phyloP scores from a whole-genome alignment of 1,140 invertebrate genomes.

The Brachionus sp. region DNA sequence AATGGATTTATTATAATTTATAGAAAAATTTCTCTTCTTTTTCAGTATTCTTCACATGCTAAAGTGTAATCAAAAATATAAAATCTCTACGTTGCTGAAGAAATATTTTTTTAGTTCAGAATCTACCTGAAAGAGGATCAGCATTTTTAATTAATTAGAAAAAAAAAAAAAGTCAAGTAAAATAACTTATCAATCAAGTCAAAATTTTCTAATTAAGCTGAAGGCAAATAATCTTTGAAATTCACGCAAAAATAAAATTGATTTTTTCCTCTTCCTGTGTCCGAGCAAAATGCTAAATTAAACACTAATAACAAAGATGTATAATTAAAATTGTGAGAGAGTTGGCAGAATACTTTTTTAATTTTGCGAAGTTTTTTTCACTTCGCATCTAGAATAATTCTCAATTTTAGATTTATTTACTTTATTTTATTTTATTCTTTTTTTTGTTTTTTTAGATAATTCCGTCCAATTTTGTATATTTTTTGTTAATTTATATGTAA shows the following conservation, averaged over 20 bases:
- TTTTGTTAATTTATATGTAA: slow-evolving; percentile 2
- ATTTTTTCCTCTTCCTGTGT: slow-evolving; percentile 1
- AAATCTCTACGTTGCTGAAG: neutral
- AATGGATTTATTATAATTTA: slow-evolving; percentile 44
- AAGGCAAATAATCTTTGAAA: slow-evolving; percentile 36
- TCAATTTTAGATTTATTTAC: neutral
- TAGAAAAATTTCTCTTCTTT: neutral
- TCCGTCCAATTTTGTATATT: slow-evolving; percentile 36
- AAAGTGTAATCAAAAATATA: slow-evolving; percentile 39
- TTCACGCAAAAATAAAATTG: neutral
- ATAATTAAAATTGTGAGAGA: neutral
- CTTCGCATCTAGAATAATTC: neutral
- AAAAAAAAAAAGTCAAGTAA: neutral
- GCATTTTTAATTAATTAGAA: neutral
- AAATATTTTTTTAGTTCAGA: neutral
- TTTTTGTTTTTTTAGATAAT: neutral
- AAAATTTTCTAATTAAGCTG: slow-evolving; percentile 14
- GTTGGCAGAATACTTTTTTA: too few species aligned
- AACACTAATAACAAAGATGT: neutral
- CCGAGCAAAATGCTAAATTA: slow-evolving; percentile 20
- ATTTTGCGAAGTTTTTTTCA: too few species aligned
- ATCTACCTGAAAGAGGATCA: slow-evolving; percentile 37
- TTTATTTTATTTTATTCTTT: neutral
- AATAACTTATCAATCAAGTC: slow-evolving; percentile 30
- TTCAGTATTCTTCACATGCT: slow-evolving; percentile 41